Conservation (phyloP, 2,888 invertebrate genomes). For the Kryphioiulus occultus region DNA sequence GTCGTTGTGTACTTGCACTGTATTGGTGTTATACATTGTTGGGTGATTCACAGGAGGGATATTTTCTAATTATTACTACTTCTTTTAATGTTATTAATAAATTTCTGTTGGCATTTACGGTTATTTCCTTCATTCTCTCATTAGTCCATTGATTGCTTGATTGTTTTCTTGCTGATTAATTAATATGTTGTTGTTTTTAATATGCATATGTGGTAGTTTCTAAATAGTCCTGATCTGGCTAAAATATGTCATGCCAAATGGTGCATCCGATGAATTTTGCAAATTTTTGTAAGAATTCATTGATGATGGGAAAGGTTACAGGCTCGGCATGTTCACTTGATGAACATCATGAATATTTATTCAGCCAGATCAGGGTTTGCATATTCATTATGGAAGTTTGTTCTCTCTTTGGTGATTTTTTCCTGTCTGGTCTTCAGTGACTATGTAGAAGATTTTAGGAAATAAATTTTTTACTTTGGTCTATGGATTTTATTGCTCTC, state of each 20-base stretch:
- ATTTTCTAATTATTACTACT: constrained; percentile 1
- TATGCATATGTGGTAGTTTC: background rate
- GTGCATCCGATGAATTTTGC: background rate
- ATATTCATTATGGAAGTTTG: no score
- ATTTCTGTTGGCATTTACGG: constrained; percentile 19
- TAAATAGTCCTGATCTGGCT: background rate
- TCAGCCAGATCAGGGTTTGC: background rate
- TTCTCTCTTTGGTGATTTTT: background rate
- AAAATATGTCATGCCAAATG: background rate
- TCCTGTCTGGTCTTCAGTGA: background rate
- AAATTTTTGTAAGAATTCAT: background rate
- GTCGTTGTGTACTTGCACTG: background rate
- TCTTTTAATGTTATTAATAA: constrained; percentile 24
- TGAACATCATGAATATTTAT: background rate
- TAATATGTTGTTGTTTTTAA: background rate
- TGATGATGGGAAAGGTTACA: no score
- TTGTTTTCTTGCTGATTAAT: background rate
- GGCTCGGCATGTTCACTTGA: background rate
- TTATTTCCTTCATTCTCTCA: background rate
- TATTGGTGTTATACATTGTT: background rate
- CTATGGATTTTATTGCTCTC: background rate
- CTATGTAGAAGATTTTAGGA: constrained; percentile 21
- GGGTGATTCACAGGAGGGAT: background rate
- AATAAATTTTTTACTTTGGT: constrained; percentile 47
- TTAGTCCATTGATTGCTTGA: background rate